These are phyloP conservation scores for Drosophila varians DNA, from an alignment of 1,140 invertebrate genomes.

Conservation along the genomic window DNA sequence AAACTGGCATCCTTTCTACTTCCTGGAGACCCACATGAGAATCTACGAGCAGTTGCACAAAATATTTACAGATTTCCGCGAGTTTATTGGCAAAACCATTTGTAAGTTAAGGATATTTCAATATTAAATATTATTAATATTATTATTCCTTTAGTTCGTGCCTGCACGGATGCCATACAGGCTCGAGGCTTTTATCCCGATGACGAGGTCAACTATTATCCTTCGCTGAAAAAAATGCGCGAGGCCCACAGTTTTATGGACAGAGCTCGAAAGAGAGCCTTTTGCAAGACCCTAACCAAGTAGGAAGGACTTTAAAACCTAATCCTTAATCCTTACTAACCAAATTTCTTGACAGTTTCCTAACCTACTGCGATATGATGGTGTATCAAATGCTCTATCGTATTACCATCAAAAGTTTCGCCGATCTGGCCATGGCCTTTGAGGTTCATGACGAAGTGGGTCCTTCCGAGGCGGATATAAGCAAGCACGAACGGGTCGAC, in stretches of 20 bases:
- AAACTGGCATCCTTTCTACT: conserved; percentile 87
- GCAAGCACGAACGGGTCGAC: conserved; percentile 37
- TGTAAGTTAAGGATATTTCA: conserved; percentile 44
- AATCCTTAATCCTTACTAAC: too few relatives aligned
- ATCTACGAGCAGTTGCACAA: conserved; percentile 69
- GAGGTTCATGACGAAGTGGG: conserved; percentile 55
- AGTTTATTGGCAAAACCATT: conserved; percentile 52
- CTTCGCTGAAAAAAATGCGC: conserved; percentile 84
- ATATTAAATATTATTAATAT: neutral
- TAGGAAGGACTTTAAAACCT: conserved; percentile 69
- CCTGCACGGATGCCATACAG: conserved; percentile 89
- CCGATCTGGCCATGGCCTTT: conserved; percentile 53
- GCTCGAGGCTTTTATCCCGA: conserved; percentile 89
- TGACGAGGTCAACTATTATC: conserved; percentile 86
- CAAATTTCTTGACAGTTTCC: conserved; percentile 57
- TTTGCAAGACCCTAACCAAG: conserved; percentile 89
- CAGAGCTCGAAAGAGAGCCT: conserved; percentile 90
- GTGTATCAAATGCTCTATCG: conserved; percentile 67
- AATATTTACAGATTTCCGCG: conserved; percentile 59
- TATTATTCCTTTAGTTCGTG: conserved; percentile 83
- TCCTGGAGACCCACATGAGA: conserved; percentile 87
- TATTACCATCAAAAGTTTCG: conserved; percentile 66
- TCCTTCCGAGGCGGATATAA: conserved; percentile 54
- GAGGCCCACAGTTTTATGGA: conserved; percentile 92
- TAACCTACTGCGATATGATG: conserved; percentile 68